Percentiles rank a stretch among this genome's conserved stretches.
Evolutionary conservation across 2,888 invertebrate genomes (phyloP).

Genomic region (Dorcus hopei): DNA sequence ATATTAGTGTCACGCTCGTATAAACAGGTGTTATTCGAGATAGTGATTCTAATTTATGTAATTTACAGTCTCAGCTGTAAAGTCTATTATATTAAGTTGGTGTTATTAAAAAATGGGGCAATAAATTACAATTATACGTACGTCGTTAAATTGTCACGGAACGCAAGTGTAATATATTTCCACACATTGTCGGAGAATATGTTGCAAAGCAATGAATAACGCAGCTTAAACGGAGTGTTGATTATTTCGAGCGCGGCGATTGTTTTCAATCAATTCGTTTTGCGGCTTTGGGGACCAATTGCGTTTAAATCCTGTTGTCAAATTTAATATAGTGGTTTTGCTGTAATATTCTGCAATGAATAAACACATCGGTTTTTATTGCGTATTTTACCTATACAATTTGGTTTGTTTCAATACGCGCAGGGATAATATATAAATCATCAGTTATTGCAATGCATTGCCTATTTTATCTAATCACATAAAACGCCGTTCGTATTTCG

Average conservation of each 20-base stretch:
- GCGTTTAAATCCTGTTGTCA: constrained; percentile 6
- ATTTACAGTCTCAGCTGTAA: too few species aligned
- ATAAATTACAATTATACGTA: constrained; percentile 3
- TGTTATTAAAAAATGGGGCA: background rate
- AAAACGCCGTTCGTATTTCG: background rate
- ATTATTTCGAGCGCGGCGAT: constrained; percentile 4
- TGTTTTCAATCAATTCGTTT: constrained; percentile 10
- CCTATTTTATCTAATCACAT: background rate
- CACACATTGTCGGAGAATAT: background rate
- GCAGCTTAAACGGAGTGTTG: constrained; percentile 3
- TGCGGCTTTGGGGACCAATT: constrained; percentile 3
- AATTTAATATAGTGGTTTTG: constrained; percentile 8
- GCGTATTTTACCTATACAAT: background rate
- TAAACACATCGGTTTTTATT: constrained; percentile 5
- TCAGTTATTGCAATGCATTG: background rate
- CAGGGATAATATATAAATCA: background rate
- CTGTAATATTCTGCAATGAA: constrained; percentile 2
- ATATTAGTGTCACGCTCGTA: too few species aligned
- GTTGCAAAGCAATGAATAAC: constrained; percentile 5
- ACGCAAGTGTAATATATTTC: constrained; percentile 3
- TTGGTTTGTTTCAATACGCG: background rate
- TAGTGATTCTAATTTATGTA: too few species aligned
- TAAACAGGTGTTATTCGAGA: too few species aligned
- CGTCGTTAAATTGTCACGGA: constrained; percentile 5
- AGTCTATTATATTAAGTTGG: background rate